Evolutionary conservation across 1,140 invertebrate species (phyloP).

Genomic region (Aleiodes sp.): DNA sequence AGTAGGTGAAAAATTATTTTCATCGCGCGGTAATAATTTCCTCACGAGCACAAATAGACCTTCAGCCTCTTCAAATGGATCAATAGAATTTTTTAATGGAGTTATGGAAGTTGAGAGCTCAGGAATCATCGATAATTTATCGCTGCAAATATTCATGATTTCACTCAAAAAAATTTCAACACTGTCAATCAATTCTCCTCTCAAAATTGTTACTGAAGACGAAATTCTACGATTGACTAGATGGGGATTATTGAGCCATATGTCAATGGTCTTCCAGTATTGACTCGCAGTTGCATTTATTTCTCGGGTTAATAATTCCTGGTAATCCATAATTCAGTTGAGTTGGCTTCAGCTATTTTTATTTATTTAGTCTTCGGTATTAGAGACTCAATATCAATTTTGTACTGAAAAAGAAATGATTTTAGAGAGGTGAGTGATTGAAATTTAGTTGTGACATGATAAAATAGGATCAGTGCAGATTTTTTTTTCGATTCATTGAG

Average conservation of each 20-base stretch:
- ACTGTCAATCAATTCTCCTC: slow-evolving; percentile 35
- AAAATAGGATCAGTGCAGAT: no score
- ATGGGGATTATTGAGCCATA: slow-evolving; percentile 59
- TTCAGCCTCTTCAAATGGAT: slow-evolving; percentile 26
- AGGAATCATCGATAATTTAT: neutral
- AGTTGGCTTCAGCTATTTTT: no score
- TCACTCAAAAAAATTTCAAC: slow-evolving; percentile 20
- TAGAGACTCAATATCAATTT: slow-evolving; percentile 36
- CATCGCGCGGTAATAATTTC: slow-evolving; percentile 55
- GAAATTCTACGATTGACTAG: slow-evolving; percentile 61
- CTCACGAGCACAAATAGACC: slow-evolving; percentile 46
- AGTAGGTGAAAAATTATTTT: slow-evolving; percentile 50
- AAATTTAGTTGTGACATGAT: no score
- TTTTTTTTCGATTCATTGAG: no score
- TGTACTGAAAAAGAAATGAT: slow-evolving; percentile 44
- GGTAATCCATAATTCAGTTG: slow-evolving; percentile 45
- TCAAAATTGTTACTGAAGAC: slow-evolving; percentile 46
- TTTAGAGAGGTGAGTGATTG: no score
- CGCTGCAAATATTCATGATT: neutral
- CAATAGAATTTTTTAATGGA: neutral
- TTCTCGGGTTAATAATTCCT: slow-evolving; percentile 33
- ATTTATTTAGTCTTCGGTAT: slow-evolving; percentile 25
- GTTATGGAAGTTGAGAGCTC: slow-evolving; percentile 21
- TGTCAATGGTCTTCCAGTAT: slow-evolving; percentile 56
- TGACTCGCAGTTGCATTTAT: slow-evolving; percentile 36